A percentile compares a stretch with the other conserved stretches of the same genome.
Conservation (phyloP, 2,797 vertebrate genomes). For the Halcyon leucocephala region DNA sequence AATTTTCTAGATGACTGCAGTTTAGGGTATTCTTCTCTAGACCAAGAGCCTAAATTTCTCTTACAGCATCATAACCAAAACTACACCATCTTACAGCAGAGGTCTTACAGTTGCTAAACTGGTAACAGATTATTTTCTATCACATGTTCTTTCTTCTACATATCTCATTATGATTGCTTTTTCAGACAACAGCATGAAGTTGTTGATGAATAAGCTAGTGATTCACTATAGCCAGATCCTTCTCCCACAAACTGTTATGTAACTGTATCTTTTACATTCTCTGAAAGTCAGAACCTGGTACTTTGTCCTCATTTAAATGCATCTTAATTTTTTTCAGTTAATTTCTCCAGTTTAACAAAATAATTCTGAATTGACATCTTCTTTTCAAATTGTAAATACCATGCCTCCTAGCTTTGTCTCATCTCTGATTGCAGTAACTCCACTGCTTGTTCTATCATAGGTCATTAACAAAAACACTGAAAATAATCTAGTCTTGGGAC, state of each 20-base stretch:
- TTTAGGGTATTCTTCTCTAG: background rate
- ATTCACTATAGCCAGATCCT: conserved; percentile 43
- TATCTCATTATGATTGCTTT: conserved; percentile 16
- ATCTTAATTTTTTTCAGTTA: background rate
- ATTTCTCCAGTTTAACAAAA: background rate
- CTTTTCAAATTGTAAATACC: background rate
- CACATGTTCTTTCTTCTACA: background rate
- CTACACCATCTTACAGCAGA: background rate
- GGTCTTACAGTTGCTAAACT: background rate
- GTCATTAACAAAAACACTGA: background rate
- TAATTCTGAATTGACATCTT: background rate
- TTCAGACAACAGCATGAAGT: conserved; percentile 30
- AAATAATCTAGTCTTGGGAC: background rate
- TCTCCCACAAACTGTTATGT: conserved; percentile 62
- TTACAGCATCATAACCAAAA: background rate
- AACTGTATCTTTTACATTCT: conserved; percentile 52
- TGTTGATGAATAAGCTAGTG: conserved; percentile 63
- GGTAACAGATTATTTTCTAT: background rate
- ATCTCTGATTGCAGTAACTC: background rate
- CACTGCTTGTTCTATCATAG: background rate
- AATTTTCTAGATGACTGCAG: background rate
- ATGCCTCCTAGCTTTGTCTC: background rate
- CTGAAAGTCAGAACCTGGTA: background rate
- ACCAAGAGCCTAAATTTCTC: background rate
- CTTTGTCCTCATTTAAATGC: conserved; percentile 16